Evolutionary conservation across 2,888 invertebrate genomes (phyloP).

Genomic region (Euplexia lucipara): DNA sequence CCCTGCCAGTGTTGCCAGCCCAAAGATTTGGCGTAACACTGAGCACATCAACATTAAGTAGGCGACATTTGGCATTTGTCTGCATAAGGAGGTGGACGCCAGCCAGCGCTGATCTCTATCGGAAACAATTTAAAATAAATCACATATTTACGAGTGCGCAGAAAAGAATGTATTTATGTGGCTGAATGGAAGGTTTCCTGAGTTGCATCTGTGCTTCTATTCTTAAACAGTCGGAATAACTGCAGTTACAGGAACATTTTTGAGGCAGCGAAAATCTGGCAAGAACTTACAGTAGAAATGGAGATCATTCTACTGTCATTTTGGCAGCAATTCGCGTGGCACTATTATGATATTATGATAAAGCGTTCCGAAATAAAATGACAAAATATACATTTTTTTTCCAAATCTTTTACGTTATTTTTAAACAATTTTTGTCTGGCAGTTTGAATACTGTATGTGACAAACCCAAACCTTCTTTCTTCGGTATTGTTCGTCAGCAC

Average conservation of each 20-base stretch:
- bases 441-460: too few relatives aligned
- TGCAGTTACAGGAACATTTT: neutral
- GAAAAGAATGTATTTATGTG: slow-evolving; percentile 63
- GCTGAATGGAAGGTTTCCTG: slow-evolving; percentile 12
- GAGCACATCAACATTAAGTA: slow-evolving; percentile 32
- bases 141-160: slow-evolving; percentile 63
- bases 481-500: too few relatives aligned
- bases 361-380: too few relatives aligned
- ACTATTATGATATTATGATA: too few relatives aligned
- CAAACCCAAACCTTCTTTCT: too few relatives aligned
- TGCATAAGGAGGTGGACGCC: slow-evolving; percentile 45
- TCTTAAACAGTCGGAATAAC: neutral
- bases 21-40: slow-evolving; percentile 38
- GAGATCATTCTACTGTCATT: too few relatives aligned
- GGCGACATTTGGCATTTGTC: slow-evolving; percentile 53
- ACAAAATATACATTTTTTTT: too few relatives aligned
- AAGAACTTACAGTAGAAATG: neutral
- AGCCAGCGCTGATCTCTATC: slow-evolving; percentile 65
- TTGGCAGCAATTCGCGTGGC: too few relatives aligned
- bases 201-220: slow-evolving; percentile 43
- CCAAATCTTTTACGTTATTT: too few relatives aligned
- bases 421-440: too few relatives aligned
- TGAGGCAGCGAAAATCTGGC: neutral
- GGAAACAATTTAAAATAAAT: slow-evolving; percentile 64
- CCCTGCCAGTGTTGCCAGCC: slow-evolving; percentile 38